Conservation (phyloP, 2,888 invertebrate genomes). For the Drosophila kanekoi region DNA sequence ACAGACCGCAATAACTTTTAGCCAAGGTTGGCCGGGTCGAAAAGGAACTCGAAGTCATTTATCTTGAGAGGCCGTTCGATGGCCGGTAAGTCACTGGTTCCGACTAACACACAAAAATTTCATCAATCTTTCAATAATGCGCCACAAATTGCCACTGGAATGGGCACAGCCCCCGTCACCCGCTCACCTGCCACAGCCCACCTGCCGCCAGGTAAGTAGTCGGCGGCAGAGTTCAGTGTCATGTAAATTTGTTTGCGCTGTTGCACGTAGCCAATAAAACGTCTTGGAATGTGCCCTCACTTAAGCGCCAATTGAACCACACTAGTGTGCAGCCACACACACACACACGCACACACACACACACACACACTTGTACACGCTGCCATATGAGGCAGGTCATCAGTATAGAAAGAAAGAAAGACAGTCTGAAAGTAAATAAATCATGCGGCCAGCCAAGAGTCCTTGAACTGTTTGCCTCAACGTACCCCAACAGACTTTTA, state of each 20-base stretch:
- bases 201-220: constrained; percentile 30
- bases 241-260: constrained; percentile 80
- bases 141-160: constrained; percentile 44
- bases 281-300: constrained; percentile 61
- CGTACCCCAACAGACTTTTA: constrained; percentile 64
- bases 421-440: constrained; percentile 73
- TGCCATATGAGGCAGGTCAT: constrained; percentile 42
- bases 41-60: constrained; percentile 66
- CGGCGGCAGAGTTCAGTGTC: constrained; percentile 72
- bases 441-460: constrained; percentile 65
- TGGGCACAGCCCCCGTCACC: background rate
- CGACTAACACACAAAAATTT: constrained; percentile 50
- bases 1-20: constrained; percentile 74
- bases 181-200: no score
- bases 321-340: constrained; percentile 29
- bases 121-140: constrained; percentile 80
- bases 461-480: constrained; percentile 75
- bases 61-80: constrained; percentile 56
- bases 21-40: constrained; percentile 13
- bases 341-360: constrained; percentile 5
- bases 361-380: constrained; percentile 1
- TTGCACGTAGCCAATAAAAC: constrained; percentile 78
- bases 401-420: constrained; percentile 56
- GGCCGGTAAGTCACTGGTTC: constrained; percentile 48
- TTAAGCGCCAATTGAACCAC: constrained; percentile 60